A percentile compares a stretch with the other conserved stretches of the same genome.
phyloP scores from a whole-genome alignment of 1,140 invertebrate species.

The Sarcophaga peregrina region DNA sequence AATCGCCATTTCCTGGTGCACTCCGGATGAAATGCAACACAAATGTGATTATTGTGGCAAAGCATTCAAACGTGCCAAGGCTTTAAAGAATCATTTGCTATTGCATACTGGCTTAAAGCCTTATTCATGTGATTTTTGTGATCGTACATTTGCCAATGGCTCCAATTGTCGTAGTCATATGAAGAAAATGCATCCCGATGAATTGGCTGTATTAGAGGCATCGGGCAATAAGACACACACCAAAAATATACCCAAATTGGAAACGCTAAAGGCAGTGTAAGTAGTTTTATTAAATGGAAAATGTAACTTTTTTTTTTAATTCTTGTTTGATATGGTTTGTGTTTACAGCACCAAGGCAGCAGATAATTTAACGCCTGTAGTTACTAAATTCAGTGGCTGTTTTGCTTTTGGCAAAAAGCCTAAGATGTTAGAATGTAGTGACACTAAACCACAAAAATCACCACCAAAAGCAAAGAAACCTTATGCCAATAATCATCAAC shows the following conservation, averaged over 20 bases:
- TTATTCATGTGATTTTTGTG: constrained; percentile 65
- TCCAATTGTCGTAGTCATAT: constrained; percentile 66
- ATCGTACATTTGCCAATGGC: constrained; percentile 64
- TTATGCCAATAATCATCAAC: neutral
- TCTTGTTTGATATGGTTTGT: neutral
- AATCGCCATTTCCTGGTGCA: constrained; percentile 68
- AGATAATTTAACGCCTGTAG: constrained; percentile 58
- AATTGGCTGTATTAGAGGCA: constrained; percentile 56
- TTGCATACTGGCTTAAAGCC: constrained; percentile 63
- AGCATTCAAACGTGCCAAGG: constrained; percentile 53
- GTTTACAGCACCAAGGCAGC: constrained; percentile 42
- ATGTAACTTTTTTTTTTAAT: neutral
- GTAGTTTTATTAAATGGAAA: neutral
- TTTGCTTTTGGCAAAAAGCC: constrained; percentile 47
- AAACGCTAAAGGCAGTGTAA: constrained; percentile 59
- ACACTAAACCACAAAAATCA: constrained; percentile 1
- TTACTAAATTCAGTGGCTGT: constrained; percentile 60
- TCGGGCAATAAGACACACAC: constrained; percentile 53
- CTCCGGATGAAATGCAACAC: constrained; percentile 66
- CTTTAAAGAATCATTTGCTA: constrained; percentile 60
- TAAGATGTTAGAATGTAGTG: neutral
- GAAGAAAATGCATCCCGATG: constrained; percentile 62
- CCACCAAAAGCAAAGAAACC: neutral
- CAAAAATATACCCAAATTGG: constrained; percentile 63
- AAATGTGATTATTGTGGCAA: constrained; percentile 59